Evolutionary conservation across 2,113 vertebrate genomes (phyloP).

Genomic region (Pterophyllum scalare): DNA sequence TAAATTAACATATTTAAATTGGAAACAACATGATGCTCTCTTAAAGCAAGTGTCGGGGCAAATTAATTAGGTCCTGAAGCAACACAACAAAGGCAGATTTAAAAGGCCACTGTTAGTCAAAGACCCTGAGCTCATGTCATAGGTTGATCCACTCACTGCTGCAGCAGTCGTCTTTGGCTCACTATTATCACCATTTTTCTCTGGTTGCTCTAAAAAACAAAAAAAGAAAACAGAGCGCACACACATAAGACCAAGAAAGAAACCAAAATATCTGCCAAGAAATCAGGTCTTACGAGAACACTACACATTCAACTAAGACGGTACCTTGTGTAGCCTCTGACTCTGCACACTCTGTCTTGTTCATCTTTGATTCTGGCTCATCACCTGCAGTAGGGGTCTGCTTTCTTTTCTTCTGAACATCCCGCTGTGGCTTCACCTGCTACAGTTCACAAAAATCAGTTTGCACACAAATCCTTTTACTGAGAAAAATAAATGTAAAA

Average conservation of each 20-base stretch:
- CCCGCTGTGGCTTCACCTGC: conserved; percentile 74
- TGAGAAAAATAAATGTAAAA: not conserved
- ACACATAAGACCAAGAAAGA: not conserved
- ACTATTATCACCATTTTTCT: conserved; percentile 49
- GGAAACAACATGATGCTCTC: not conserved
- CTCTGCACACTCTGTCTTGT: conserved; percentile 60
- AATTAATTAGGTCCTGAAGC: not conserved
- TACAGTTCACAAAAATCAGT: conserved; percentile 36
- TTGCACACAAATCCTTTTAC: not conserved
- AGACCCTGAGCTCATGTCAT: not conserved
- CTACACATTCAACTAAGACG: fast-evolving
- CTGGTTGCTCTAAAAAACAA: conserved; percentile 38
- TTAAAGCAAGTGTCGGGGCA: not conserved
- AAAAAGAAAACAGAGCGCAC: not conserved
- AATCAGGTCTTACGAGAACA: not conserved
- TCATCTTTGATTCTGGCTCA: conserved; percentile 80
- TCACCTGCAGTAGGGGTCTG: conserved; percentile 60
- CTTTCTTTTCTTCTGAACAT: conserved; percentile 81
- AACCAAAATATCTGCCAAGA: not conserved
- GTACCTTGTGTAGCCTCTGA: conserved; percentile 55
- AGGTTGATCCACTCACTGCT: conserved; percentile 48
- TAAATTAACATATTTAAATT: not conserved
- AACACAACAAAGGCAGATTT: not conserved
- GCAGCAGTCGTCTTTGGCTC: conserved; percentile 44
- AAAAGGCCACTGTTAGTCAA: not conserved